Evolutionary conservation across 2,113 vertebrate species (phyloP).

Genomic region (Pontoporia blainvillei): DNA sequence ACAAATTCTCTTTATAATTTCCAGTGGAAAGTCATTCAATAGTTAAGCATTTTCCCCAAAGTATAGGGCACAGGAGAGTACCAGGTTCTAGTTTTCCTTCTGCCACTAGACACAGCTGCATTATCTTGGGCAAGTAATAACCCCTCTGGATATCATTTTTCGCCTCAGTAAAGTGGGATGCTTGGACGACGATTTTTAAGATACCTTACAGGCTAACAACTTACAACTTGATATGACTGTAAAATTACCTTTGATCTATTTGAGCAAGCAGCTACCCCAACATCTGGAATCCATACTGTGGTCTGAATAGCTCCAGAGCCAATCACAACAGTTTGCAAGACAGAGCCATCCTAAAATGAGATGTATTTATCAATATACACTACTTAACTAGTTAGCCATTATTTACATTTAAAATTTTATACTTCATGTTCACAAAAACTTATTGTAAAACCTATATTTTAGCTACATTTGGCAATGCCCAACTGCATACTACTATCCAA

Average conservation of each 20-base stretch:
- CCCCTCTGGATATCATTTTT: not conserved
- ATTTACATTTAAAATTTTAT: not conserved
- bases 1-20: constrained; percentile 36
- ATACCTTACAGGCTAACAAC: not conserved
- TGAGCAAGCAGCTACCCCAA: constrained; percentile 95
- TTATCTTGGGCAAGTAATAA: not conserved
- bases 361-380: constrained; percentile 7
- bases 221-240: not conserved
- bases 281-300: constrained; percentile 96
- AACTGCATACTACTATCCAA: not conserved
- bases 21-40: not conserved
- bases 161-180: not conserved
- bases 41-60: not conserved
- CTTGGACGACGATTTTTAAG: not conserved
- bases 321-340: constrained; percentile 94
- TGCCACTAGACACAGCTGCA: not conserved
- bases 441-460: constrained; percentile 9
- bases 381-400: not conserved
- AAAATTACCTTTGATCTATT: constrained; percentile 94
- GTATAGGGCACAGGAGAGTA: not conserved
- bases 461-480: not conserved
- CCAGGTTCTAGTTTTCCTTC: not conserved
- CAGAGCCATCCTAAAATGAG: constrained; percentile 90
- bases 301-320: constrained; percentile 96
- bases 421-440: not conserved